Conservation (phyloP, 2,888 invertebrate species). For the Dryobotodes eremita region DNA sequence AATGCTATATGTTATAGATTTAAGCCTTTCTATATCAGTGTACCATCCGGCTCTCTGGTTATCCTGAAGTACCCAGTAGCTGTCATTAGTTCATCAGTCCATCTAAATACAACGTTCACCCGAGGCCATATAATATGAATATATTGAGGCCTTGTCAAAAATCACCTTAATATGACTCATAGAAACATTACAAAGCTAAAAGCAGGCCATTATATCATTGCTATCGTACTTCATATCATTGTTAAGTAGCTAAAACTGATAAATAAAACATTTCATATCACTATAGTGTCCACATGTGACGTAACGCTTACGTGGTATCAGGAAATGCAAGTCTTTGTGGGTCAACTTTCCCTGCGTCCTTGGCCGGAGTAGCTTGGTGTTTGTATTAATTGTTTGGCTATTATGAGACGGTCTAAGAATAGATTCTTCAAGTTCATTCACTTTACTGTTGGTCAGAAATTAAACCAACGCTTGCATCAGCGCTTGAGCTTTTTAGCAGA, state of each 20-base stretch:
- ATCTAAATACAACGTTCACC: background rate
- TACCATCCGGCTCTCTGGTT: no score
- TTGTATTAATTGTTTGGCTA: background rate
- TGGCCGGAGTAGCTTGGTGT: background rate
- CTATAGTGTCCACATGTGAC: slow-evolving; percentile 17
- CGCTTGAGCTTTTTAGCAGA: no score
- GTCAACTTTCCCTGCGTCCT: slow-evolving; percentile 62
- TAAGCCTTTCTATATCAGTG: no score
- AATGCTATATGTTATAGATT: no score
- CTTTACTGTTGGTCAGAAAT: no score
- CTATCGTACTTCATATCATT: background rate
- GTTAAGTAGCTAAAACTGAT: slow-evolving; percentile 45
- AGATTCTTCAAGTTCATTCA: background rate
- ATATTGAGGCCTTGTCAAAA: background rate
- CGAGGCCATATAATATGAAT: background rate
- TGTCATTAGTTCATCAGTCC: background rate
- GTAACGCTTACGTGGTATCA: slow-evolving; percentile 40
- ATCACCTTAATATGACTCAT: background rate
- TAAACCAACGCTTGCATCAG: no score
- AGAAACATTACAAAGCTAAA: background rate
- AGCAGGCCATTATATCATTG: slow-evolving; percentile 34
- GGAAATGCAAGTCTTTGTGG: slow-evolving; percentile 49
- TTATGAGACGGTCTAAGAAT: background rate
- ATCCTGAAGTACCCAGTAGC: no score
- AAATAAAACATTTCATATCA: slow-evolving; percentile 62